These are phyloP conservation scores for Sycobia sp. DNA, from an alignment of 1,140 invertebrate species.

Conservation along the genomic window DNA sequence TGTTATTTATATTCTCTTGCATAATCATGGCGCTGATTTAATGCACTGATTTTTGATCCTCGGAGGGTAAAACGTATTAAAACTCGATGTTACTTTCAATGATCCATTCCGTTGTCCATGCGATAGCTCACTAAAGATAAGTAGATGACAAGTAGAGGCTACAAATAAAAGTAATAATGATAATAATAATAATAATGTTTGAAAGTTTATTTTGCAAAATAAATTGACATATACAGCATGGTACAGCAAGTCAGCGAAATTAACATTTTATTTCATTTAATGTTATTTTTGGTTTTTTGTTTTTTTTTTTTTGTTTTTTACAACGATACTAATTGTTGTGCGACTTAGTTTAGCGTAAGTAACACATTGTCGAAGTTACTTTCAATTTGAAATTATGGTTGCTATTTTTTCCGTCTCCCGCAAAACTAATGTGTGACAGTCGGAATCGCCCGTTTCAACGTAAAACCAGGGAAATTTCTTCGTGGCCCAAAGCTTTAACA, in stretches of 20 bases:
- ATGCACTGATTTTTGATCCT: no score
- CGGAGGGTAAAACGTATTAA: no score
- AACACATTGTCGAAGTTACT: slow-evolving; percentile 42
- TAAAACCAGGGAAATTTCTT: slow-evolving; percentile 18
- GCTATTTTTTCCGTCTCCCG: slow-evolving; percentile 1
- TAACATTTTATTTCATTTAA: slow-evolving; percentile 36
- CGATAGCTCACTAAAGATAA: no score
- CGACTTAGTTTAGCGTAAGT: slow-evolving; percentile 26
- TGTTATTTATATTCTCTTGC: no score
- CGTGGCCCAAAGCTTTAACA: slow-evolving; percentile 14
- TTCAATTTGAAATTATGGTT: slow-evolving; percentile 39
- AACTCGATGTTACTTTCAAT: no score
- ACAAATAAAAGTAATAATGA: no score
- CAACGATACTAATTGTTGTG: slow-evolving; percentile 33
- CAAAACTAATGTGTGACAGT: slow-evolving; percentile 5
- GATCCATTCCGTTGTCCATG: no score
- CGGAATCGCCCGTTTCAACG: not conserved
- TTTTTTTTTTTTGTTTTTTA: slow-evolving; percentile 25
- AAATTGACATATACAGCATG: slow-evolving; percentile 57
- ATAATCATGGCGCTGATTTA: no score
- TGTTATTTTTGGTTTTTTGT: no score
- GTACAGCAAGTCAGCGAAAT: slow-evolving; percentile 48
- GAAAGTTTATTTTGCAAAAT: slow-evolving; percentile 59
- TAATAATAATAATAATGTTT: no score
- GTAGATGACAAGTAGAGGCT: no score